These are phyloP conservation scores for Eupithecia pulchellata DNA, from an alignment of 2,888 invertebrate species.

Conservation along the genomic window DNA sequence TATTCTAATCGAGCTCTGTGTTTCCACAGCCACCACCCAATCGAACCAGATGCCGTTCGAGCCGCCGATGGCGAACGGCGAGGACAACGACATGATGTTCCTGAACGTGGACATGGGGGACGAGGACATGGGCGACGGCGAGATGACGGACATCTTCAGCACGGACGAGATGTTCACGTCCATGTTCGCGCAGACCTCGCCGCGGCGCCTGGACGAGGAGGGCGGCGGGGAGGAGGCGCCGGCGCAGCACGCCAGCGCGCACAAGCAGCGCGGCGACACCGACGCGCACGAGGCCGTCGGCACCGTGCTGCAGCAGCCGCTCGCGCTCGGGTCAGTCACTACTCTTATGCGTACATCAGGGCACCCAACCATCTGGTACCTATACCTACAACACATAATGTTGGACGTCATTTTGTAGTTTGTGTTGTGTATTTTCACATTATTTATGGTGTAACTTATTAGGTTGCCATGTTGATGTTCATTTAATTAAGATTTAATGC, in stretches of 20 bases:
- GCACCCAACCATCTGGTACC: no score
- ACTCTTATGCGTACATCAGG: not conserved
- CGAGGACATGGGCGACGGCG: slow-evolving; percentile 87
- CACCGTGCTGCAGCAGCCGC: slow-evolving; percentile 97
- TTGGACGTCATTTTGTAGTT: no score
- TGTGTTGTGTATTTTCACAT: no score
- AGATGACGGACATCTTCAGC: slow-evolving; percentile 86
- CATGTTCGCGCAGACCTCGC: slow-evolving; percentile 70
- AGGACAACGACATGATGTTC: slow-evolving; percentile 80
- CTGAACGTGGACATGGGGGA: slow-evolving; percentile 77
- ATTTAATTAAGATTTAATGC: no score
- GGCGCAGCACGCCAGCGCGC: slow-evolving; percentile 54
- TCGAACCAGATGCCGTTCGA: slow-evolving; percentile 80
- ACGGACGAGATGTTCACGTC: slow-evolving; percentile 92
- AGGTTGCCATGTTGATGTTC: no score
- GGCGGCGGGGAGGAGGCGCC: slow-evolving; percentile 51
- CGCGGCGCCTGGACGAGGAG: slow-evolving; percentile 60
- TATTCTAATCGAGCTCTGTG: not conserved
- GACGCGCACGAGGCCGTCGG: slow-evolving; percentile 89
- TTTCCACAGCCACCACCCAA: slow-evolving; percentile 88
- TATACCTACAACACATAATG: no score
- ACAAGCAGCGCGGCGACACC: slow-evolving; percentile 52
- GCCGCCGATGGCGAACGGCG: slow-evolving; percentile 78
- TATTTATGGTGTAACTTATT: no score
- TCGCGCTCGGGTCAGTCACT: slow-evolving; percentile 93